Base-by-base conservation (phyloP, 1,140 invertebrate species). In the Asobara japonica region DNA sequence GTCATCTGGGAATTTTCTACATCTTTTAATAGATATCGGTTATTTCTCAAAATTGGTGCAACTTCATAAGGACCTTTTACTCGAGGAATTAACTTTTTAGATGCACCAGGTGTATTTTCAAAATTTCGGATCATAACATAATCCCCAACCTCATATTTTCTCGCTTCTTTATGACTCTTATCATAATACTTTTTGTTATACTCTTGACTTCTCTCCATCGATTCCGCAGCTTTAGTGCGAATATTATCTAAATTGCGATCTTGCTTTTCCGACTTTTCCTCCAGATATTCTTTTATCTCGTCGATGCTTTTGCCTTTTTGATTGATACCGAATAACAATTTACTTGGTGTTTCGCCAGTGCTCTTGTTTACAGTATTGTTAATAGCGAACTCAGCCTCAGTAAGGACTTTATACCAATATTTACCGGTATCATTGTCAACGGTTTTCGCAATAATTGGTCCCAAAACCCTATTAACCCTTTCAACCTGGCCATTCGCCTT, bases 381-480 rank as follows among this genome's bases (percentile, higher is more conserved):
- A 10, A 51, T 51, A n/a, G 45, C 18, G 20, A 51, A 51, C 45
- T 51, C 45, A 20, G 45, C 45, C 45, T 51, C 45, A 51, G 8
- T 18, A 51, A 51, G 45, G 18, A 51, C 45, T 25, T 51, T 51
- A 51, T 51, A 25, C 45, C 45, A 51, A 51, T 18, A 25, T 51
- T 51, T 51, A n/a, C 45, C 45, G 22, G 3, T n/a, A 25, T 18
- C 8, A 51, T 18, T 51, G 20, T 51, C 45, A 20, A 51, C 18
- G 7, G 45, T 3, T 10, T 51, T 69, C 30, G 48, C 67, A 48
- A 69, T 25, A 18, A 60, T 60, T 30, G 45, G 22, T 38, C 45
- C 18, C 61, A 83, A 65, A 13, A 68, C 76, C 18, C 72, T 72
- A 77, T 83, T 83, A 6, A 80, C 76, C 5, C 82, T 72, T 66